Base-by-base conservation (phyloP, 2,888 invertebrate species). In the Campoplex nolae region DNA sequence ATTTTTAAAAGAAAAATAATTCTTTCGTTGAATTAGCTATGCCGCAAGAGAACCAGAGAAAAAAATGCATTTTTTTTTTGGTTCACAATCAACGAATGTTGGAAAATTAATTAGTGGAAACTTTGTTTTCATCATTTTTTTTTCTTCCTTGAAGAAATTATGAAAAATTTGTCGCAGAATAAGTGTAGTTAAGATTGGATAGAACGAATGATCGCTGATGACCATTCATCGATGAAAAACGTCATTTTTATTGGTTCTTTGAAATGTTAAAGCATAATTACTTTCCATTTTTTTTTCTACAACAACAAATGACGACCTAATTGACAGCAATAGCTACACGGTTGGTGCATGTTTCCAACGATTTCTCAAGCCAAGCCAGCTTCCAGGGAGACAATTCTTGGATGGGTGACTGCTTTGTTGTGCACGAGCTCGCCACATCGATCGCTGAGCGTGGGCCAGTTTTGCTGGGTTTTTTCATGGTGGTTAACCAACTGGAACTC, bases 1-100 rank as follows among this genome's bases (percentile, higher is more conserved):
- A 32, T 76, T 48, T 18, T 62, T 28, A 16, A 35, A 23, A 71
- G 28, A 18, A 71, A 45, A 70, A 70, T 45, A 51, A 71, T 71
- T 23, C 0, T 70, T 70, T 48, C 70, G 28, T 70, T 45, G 28
- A 70, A 70, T 70, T 42, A 16, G 28, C 42, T n/a, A 45, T 16
- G 16, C 16, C 28, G 28, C 4, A 28, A 32, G 28, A 58, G 7
- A 62, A 16, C 32, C 32, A 32, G 1, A 32, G 16, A 32, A 32
- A 32, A 16, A 11, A 6, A 6, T 32, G 32, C 9, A 6, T 32
- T 11, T 32, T 62, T 62, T 62, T 32, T 62, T n/a, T n/a, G n/a
- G 9, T 32, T 7, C 1, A 62, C 16, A 11, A 32, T 13, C 3
- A 32, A 62, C 4, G 62, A 32, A 32, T 32, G 7, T 62, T 62